Conservation (phyloP, 2,797 vertebrate genomes). For the Graptemys geographica region DNA sequence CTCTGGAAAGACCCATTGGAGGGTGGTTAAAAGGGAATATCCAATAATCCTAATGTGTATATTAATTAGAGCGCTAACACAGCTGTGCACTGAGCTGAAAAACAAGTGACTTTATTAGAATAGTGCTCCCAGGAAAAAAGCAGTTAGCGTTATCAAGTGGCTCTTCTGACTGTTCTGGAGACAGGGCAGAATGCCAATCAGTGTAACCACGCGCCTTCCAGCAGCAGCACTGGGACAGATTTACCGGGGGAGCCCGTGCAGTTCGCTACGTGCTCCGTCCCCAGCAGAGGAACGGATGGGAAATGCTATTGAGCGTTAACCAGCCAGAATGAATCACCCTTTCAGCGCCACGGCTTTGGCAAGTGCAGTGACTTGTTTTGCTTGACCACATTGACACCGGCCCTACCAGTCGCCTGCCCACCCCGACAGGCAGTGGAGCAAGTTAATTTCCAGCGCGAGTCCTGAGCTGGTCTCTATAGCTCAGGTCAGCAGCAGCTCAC, state of each 20-base stretch:
- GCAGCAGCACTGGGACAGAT: neutral
- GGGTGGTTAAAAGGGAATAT: neutral
- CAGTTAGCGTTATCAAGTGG: neutral
- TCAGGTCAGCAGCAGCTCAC: conserved; percentile 85
- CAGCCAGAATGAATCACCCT: neutral
- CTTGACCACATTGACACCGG: conserved; percentile 14
- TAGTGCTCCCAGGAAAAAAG: neutral
- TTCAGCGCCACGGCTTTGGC: neutral
- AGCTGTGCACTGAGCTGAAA: neutral
- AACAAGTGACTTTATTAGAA: neutral
- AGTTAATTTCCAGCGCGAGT: conserved; percentile 86
- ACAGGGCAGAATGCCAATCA: neutral
- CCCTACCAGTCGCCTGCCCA: neutral
- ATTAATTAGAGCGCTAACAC: neutral
- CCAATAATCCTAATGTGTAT: neutral
- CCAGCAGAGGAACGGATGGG: neutral
- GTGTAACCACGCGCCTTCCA: neutral
- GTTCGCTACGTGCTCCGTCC: neutral
- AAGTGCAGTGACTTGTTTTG: neutral
- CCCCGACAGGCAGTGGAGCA: conserved; percentile 72
- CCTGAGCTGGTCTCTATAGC: conserved; percentile 81
- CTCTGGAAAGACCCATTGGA: rapidly evolving
- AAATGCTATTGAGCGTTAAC: neutral
- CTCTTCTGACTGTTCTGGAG: neutral
- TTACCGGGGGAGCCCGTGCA: neutral